Percentiles rank a stretch among this genome's conserved stretches.
Conservation (phyloP, 2,797 vertebrate genomes). For the Sebastes miniatus region DNA sequence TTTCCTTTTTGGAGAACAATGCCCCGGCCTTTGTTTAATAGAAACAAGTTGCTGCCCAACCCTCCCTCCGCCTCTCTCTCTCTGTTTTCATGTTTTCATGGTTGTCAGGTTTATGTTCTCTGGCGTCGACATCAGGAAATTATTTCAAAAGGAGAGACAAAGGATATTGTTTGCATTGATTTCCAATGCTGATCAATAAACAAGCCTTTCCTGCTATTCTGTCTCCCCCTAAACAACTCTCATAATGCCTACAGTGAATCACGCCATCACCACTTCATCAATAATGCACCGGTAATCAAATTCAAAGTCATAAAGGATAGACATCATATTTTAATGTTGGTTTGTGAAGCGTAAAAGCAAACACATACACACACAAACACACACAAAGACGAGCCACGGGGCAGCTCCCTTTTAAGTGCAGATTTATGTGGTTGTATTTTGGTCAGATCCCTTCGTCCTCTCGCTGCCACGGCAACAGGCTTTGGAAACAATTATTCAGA, state of each 20-base stretch:
- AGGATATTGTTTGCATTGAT: slow-evolving; percentile 2
- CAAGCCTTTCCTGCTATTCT: neutral
- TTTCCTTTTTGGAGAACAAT: slow-evolving; percentile 47
- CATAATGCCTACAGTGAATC: neutral
- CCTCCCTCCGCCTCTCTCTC: neutral
- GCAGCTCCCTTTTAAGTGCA: slow-evolving; percentile 54
- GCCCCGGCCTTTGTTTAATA: slow-evolving; percentile 4
- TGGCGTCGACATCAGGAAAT: slow-evolving; percentile 4
- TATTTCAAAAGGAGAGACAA: neutral
- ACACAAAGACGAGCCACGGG: neutral
- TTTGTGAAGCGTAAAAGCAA: neutral
- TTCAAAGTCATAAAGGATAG: neutral
- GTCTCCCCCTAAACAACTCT: neutral
- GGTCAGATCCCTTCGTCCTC: slow-evolving; percentile 23
- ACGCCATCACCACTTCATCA: neutral
- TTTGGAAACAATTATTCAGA: slow-evolving; percentile 59
- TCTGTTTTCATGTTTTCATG: neutral
- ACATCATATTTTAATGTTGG: neutral
- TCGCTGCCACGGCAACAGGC: slow-evolving; percentile 58
- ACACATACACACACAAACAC: neutral
- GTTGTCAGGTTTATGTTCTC: slow-evolving; percentile 19
- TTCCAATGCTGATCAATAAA: slow-evolving; percentile 25
- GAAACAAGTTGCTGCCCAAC: slow-evolving; percentile 20
- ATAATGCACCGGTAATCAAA: slow-evolving; percentile 1
- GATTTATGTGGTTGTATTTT: slow-evolving; percentile 59